A percentile compares a stretch with the other conserved stretches of the same genome.
Conservation (phyloP, 1,140 invertebrate genomes). For the Bombus pyrosoma region DNA sequence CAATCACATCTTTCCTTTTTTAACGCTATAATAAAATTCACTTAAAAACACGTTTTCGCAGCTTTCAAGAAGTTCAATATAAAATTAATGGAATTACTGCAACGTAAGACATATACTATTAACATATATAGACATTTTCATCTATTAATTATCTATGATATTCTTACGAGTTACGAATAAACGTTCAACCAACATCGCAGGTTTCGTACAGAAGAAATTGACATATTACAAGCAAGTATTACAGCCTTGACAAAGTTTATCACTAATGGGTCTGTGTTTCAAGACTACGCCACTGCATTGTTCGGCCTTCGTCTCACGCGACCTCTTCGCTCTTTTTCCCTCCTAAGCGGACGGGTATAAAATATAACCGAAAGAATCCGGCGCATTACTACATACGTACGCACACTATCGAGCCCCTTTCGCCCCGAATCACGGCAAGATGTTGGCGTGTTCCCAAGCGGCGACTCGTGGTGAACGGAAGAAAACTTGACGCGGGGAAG, state of each 20-base stretch:
- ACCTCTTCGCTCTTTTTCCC: constrained; percentile 22
- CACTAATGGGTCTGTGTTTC: neutral
- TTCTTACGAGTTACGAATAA: neutral
- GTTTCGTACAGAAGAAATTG: neutral
- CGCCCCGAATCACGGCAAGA: constrained; percentile 16
- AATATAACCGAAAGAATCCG: constrained; percentile 45
- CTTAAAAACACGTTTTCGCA: neutral
- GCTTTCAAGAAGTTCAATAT: neutral
- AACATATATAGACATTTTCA: neutral
- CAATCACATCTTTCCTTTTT: neutral
- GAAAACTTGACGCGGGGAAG: constrained; percentile 25
- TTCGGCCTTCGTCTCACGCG: constrained; percentile 29
- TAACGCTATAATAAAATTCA: neutral
- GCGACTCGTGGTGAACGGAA: constrained; percentile 11
- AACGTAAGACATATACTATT: neutral
- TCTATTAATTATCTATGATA: neutral
- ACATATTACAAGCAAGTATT: neutral
- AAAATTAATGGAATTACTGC: neutral
- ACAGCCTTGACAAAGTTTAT: neutral
- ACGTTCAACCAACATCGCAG: neutral
- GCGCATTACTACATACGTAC: constrained; percentile 33
- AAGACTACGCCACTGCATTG: constrained; percentile 40
- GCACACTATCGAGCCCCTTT: constrained; percentile 4
- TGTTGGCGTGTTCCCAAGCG: constrained; percentile 7
- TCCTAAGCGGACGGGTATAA: constrained; percentile 47